Conservation (phyloP, 2,113 vertebrate genomes). For the Eidolon helvum region DNA sequence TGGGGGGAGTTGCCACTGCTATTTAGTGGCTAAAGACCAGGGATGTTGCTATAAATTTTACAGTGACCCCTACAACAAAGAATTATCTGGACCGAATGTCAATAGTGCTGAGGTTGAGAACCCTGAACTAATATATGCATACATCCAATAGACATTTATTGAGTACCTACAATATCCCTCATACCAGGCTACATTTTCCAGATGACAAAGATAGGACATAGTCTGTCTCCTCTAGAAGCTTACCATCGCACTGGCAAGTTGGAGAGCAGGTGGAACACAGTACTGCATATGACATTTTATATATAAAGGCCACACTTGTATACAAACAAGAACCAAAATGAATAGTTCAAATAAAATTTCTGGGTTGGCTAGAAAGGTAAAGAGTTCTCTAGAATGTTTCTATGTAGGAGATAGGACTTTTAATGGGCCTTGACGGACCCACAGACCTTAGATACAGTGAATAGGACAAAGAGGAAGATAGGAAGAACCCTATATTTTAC, state of each 20-base stretch:
- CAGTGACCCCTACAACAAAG: neutral
- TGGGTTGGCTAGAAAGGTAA: neutral
- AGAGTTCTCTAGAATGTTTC: neutral
- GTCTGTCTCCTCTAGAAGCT: neutral
- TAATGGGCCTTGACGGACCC: neutral
- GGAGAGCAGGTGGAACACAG: neutral
- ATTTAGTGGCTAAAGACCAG: neutral
- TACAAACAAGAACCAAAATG: neutral
- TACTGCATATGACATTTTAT: neutral
- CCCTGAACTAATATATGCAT: neutral
- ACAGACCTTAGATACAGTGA: neutral
- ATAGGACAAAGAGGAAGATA: neutral
- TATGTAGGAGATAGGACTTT: neutral
- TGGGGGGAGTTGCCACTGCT: neutral
- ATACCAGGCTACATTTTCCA: neutral
- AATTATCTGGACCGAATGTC: neutral
- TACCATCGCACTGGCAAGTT: neutral
- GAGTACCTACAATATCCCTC: neutral
- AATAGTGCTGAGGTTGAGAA: neutral
- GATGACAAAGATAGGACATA: neutral
- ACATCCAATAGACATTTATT: neutral
- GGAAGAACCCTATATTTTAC: neutral
- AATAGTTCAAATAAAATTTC: neutral
- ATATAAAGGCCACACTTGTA: neutral
- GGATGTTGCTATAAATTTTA: neutral